Evolutionary conservation across 2,888 invertebrate genomes (phyloP), one percentile per base, ranked within the genome.

Genomic region (Eupelmus urozonus): DNA sequence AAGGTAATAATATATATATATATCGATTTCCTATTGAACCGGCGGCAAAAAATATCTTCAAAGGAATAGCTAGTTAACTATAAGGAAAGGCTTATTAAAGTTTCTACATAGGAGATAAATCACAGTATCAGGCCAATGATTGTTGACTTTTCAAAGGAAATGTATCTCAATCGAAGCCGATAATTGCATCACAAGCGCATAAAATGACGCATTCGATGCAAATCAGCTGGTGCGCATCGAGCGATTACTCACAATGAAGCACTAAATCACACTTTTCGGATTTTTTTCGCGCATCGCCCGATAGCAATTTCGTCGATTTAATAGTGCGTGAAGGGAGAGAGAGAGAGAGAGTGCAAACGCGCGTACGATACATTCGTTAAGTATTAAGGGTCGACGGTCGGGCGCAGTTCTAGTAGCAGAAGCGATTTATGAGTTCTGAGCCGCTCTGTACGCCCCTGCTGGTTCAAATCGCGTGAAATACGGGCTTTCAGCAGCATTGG

Each of bases 401-500:
- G 2, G 45, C 13, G 13, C 34, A 34, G 9, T 5, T 34, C 3
- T 34, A 34, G 9, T 42, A 40, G 23, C 25, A 23, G 45, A 25
- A 45, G 42, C 57, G 53, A 70, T 70, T 70, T 70, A 70, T 59
- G 57, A 42, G 40, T 25, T 82, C 20, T 23, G 18, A 18, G 45
- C 16, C 49, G 49, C 5, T 16, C 0, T 1, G 23, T 20, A 7
- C 20, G 7, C 53, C 1, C 53, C 4, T 16, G 53, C 53, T 20
- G 23, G 53, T 13, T 45, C 13, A 53, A 53, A 53, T 53, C 23
- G 53, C 20, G 9, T 53, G 23, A 53, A 53, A 53, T 23, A 53
- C 23, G 2, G 83, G 83, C 83, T 86, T 84, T 85, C 85, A 82
- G 81, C 85, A 82, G 82, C 34, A 49, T 66, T 53, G 66, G 53